Conservation (phyloP, 2,797 vertebrate genomes). For the Xiphophorus birchmanni region DNA sequence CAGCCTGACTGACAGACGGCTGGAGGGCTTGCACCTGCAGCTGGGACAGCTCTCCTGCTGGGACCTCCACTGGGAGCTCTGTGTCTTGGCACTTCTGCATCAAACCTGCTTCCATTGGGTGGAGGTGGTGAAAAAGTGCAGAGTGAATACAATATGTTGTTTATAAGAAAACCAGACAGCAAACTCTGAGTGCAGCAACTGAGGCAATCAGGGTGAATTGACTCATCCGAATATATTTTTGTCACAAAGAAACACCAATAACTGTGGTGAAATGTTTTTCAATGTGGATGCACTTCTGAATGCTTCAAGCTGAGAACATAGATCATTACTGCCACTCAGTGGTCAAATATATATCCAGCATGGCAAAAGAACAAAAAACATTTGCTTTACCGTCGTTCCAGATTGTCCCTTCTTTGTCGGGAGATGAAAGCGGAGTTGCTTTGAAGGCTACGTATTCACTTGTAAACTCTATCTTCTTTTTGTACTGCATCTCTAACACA, state of each 20-base stretch:
- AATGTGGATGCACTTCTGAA: conserved; percentile 45
- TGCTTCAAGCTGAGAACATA: conserved; percentile 29
- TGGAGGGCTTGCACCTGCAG: conserved; percentile 83
- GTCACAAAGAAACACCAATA: conserved; percentile 54
- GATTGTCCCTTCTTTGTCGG: conserved; percentile 67
- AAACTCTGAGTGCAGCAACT: conserved; percentile 61
- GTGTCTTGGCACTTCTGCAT: conserved; percentile 71
- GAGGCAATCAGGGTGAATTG: conserved; percentile 63
- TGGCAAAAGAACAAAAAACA: conserved; percentile 6
- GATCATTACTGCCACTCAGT: conserved; percentile 75
- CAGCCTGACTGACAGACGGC: conserved; percentile 85
- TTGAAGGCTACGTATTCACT: conserved; percentile 80
- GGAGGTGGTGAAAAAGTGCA: conserved; percentile 65
- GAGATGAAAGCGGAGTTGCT: conserved; percentile 70
- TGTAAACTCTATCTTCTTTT: conserved; percentile 86
- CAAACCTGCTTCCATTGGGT: conserved; percentile 76
- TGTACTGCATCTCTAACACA: conserved; percentile 88
- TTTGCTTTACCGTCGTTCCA: conserved; percentile 82
- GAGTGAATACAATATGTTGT: conserved; percentile 56
- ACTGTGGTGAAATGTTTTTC: conserved; percentile 59
- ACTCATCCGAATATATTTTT: conserved; percentile 69
- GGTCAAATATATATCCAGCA: conserved; percentile 48
- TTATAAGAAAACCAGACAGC: conserved; percentile 66
- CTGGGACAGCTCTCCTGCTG: conserved; percentile 76
- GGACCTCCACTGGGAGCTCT: conserved; percentile 72